Evolutionary conservation across 2,888 invertebrate species (phyloP).

Genomic region (Lordiphosa andalusiaca): DNA sequence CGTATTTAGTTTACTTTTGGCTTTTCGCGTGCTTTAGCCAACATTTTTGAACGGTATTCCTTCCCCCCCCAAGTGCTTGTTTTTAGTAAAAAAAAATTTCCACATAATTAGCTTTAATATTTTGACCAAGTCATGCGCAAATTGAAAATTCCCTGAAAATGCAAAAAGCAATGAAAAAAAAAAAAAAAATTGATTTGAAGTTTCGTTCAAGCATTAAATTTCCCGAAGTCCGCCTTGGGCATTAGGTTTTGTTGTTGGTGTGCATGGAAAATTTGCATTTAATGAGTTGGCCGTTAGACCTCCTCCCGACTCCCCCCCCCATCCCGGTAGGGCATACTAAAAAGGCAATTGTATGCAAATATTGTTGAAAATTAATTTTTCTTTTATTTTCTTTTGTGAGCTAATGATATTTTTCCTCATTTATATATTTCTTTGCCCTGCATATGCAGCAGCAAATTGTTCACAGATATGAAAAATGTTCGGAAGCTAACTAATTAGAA

Average conservation of each 20-base stretch:
- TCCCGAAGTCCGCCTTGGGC: conserved; percentile 1
- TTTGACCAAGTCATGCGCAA: conserved; percentile 45
- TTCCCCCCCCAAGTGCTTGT: conserved; percentile 20
- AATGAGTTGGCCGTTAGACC: conserved; percentile 46
- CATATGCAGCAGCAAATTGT: conserved; percentile 28
- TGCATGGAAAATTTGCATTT: conserved; percentile 65
- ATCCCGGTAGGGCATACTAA: background rate
- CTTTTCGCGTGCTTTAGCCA: conserved; percentile 61
- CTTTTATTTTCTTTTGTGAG: conserved; percentile 15
- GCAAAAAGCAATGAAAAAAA: conserved; percentile 34
- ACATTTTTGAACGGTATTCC: conserved; percentile 11
- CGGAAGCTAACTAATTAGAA: conserved; percentile 23
- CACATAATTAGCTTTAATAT: conserved; percentile 11
- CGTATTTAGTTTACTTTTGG: conserved; percentile 56
- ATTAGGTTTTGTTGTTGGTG: conserved; percentile 38
- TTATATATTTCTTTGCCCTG: conserved; percentile 13
- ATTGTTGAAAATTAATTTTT: conserved; percentile 55
- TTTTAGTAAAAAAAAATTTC: conserved; percentile 5
- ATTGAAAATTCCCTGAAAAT: conserved; percentile 46
- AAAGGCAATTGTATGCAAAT: conserved; percentile 55
- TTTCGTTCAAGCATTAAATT: conserved; percentile 18
- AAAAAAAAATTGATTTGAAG: conserved; percentile 43
- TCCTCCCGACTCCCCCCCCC: background rate
- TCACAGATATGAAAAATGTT: conserved; percentile 44
- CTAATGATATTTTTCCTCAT: conserved; percentile 43